Evolutionary conservation across 2,113 vertebrate genomes (phyloP), one percentile per base, ranked within the genome.

Genomic region (Pterocles orientalis): DNA sequence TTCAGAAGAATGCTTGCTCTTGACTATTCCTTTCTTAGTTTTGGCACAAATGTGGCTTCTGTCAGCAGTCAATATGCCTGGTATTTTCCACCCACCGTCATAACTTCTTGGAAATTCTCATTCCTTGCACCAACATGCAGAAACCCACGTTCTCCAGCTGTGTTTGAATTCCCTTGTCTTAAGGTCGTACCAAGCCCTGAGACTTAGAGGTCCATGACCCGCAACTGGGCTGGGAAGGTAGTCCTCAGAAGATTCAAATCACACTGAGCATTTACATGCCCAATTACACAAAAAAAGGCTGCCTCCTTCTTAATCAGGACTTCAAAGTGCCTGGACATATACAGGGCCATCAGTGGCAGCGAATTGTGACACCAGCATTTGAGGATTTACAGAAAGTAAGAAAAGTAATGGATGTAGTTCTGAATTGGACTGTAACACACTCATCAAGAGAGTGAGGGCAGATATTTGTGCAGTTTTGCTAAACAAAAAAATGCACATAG

Each of bases 31-130:
- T 85, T 80, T 72, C 94, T 83, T 80, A 80, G 56, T 84, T 77
- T 94, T 95, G 92, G 93, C 77, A 80, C 45, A n/a, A 88, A 12
- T 28, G 47, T 75, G 69, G 24, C 70, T 76, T 70, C 81, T 90
- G 62, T 93, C 82, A 90, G 31, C 47, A 83, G 72, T 84, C 94
- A 86, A 84, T 60, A 82, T 89, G 75, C 69, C 48, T 93, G 58
- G 72, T 82, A 95, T 85, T 92, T 93, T 91, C 95, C 90, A 93
- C 85, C 92, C 73, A 88, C 80, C 41, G 47, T 26, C 47, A 73
- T 94, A 80, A 85, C 86, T 95, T 95, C 95, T 96, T 93, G 85
- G 86, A 94, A 97, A 93, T 78, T 71, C 83, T 73, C 86, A 95
- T 86, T 97, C 87, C 53, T 96, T 96, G 86, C 65, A 91, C 54